Evolutionary conservation across 2,797 vertebrate species (phyloP), one percentile per base, ranked within the genome.

Genomic region (Babyrousa celebensis): DNA sequence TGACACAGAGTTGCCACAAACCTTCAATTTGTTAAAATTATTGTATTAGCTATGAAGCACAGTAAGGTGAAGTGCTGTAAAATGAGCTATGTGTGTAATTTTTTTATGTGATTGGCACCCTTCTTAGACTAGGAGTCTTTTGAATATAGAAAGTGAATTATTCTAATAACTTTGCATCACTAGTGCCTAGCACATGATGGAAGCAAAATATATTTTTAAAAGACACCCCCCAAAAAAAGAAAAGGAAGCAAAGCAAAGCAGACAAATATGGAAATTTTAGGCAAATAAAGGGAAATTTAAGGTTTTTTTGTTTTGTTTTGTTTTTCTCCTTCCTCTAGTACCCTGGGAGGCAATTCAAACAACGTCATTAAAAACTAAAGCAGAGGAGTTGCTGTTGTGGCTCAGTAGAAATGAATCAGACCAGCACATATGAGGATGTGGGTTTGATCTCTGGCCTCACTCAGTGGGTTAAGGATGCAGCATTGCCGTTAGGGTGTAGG

Each of bases 181-280:
- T 3, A 83, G 16, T 40, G 10, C 32, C 56, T 54, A 75, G 43
- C 17, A 91, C n/a, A 86, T 82, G 56, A 94, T 16, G 72, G 43
- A 15, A 79, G 58, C 78, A 82, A 97, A 71, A 43, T 40, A 56
- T 78, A 75, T 97, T 93, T 95, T n/a, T 4, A 82, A 77, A 94
- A 43, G 21, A 74, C 4, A 5, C 25, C 62, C 3, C 48, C 40
- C 2, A 10, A 74, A 67, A 52, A 54, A 21, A 29, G 20, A 8
- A 6, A 54, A 36, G 18, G 21, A 65, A 80, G 9, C 1, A 91
- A 92, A 93, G 16, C 20, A 74, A 87, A 23, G 48, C 3, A 52
- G 18, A 72, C 17, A 91, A 87, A 95, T 18, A 89, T 4, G 77
- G 67, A 85, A 12, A 15, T 54, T 91, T 62, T 75, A 90, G 77